Conservation (phyloP, 2,888 invertebrate genomes). For the Elysia crispata region DNA sequence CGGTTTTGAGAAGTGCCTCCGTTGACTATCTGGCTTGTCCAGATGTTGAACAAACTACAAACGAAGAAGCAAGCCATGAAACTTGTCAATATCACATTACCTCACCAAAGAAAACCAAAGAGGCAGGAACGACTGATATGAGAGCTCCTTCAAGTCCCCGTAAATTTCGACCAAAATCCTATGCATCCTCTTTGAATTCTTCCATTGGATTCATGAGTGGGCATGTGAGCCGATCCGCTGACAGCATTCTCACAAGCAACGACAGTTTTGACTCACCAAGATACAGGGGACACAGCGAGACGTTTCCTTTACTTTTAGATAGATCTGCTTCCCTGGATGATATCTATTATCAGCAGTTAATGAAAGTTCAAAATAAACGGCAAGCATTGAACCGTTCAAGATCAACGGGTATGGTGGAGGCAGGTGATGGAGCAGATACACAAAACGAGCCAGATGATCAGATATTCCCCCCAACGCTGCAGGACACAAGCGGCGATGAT, state of each 20-base stretch:
- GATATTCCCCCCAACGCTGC: constrained; percentile 62
- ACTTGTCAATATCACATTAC: no score
- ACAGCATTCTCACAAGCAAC: constrained; percentile 39
- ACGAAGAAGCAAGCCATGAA: no score
- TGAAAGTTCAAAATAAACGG: not conserved
- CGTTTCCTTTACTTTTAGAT: constrained; percentile 49
- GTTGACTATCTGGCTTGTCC: no score
- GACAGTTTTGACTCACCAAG: not conserved
- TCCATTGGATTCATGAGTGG: no score
- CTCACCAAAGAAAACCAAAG: no score
- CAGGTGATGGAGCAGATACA: constrained; percentile 43
- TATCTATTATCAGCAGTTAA: constrained; percentile 51
- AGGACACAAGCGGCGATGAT: not conserved
- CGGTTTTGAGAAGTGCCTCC: no score
- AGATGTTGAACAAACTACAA: no score
- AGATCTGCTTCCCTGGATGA: constrained; percentile 66
- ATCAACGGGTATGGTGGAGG: constrained; percentile 62
- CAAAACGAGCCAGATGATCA: constrained; percentile 56
- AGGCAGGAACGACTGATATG: no score
- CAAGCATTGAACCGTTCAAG: constrained; percentile 56
- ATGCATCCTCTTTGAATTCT: no score
- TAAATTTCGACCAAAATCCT: no score
- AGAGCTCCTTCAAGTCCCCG: no score
- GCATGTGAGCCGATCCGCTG: constrained; percentile 38
- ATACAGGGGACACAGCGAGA: constrained; percentile 4